These are phyloP conservation scores for Genyomyrus donnyi DNA, from an alignment of 2,113 vertebrate species.

Conservation along the genomic window DNA sequence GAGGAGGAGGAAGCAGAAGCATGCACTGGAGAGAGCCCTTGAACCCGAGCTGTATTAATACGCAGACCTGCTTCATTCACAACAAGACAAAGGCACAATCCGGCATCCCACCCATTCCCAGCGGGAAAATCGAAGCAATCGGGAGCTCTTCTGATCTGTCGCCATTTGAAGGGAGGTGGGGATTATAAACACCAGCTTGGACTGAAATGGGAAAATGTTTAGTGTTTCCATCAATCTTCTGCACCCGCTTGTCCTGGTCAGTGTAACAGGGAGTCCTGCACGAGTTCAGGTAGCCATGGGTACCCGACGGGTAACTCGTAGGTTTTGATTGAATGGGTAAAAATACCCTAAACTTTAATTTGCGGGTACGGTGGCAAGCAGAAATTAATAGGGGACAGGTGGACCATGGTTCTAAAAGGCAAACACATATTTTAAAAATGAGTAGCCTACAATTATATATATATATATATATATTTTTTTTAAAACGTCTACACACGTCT, in stretches of 20 bases:
- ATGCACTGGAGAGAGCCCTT: not conserved
- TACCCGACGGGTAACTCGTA: not conserved
- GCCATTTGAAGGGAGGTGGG: not conserved
- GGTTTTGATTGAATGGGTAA: not conserved
- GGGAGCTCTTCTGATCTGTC: not conserved
- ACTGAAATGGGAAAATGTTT: not conserved
- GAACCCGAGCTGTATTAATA: slow-evolving; percentile 11
- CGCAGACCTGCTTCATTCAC: not conserved
- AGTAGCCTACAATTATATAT: too few relatives aligned
- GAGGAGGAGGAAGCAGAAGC: not conserved
- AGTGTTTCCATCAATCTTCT: not conserved
- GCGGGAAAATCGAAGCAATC: not conserved
- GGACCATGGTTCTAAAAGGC: not conserved
- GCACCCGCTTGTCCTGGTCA: not conserved
- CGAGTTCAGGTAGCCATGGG: not conserved
- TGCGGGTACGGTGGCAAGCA: too few relatives aligned
- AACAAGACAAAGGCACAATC: not conserved
- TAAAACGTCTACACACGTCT: too few relatives aligned
- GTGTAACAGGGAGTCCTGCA: not conserved
- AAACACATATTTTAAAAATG: too few relatives aligned
- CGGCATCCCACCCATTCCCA: not conserved
- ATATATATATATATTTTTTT: too few relatives aligned
- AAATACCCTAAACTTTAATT: too few relatives aligned
- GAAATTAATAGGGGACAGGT: not conserved
- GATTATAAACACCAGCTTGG: not conserved